A percentile compares a stretch with the other conserved stretches of the same genome.
These are phyloP conservation scores for Chrysotoxum bicinctum DNA, from an alignment of 2,888 invertebrate genomes.

Conservation along the genomic window DNA sequence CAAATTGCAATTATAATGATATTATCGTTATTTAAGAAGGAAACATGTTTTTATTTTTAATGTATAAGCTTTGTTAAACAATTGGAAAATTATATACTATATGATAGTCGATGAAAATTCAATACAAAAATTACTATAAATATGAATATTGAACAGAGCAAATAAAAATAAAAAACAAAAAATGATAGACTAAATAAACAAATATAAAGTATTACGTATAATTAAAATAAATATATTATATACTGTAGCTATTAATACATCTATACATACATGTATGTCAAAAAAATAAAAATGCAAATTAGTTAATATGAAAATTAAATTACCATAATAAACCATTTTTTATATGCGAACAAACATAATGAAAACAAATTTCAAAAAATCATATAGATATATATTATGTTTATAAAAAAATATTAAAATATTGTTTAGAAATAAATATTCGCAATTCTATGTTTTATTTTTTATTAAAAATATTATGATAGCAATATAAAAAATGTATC, in stretches of 20 bases:
- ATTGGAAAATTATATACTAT: constrained; percentile 6
- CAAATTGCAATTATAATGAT: constrained; percentile 68
- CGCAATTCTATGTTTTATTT: constrained; percentile 43
- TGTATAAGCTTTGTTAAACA: constrained; percentile 65
- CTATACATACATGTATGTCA: background rate
- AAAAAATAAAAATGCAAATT: constrained; percentile 50
- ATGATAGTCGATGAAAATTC: constrained; percentile 37
- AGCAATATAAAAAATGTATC: constrained; percentile 51
- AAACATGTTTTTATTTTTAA: constrained; percentile 53
- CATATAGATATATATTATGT: constrained; percentile 50
- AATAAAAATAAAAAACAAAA: constrained; percentile 11
- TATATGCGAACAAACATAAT: constrained; percentile 68
- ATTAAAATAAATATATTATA: constrained; percentile 51
- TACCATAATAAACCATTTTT: constrained; percentile 65
- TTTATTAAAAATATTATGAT: constrained; percentile 23
- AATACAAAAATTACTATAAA: constrained; percentile 51
- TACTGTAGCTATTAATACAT: constrained; percentile 62
- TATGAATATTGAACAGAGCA: constrained; percentile 44
- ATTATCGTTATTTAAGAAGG: constrained; percentile 66
- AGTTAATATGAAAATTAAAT: constrained; percentile 67
- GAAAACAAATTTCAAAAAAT: constrained; percentile 18
- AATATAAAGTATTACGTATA: constrained; percentile 67
- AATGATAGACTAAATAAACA: constrained; percentile 72
- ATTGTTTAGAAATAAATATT: constrained; percentile 25
- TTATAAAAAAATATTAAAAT: constrained; percentile 26